Base-by-base conservation (phyloP, 2,888 invertebrate species). In the Cyaniris semiargus region DNA sequence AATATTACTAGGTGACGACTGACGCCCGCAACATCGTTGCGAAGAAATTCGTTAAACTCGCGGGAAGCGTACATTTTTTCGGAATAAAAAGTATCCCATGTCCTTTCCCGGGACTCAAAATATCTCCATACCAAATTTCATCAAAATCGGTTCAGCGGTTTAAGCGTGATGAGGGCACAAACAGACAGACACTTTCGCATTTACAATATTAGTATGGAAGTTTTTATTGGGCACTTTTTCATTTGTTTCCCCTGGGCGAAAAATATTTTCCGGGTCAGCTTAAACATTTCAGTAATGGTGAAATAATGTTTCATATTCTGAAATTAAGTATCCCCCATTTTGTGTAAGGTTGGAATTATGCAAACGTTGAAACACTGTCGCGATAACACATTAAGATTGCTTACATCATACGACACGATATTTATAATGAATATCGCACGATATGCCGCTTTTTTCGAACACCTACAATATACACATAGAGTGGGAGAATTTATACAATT, bases 291-390 rank as follows among this genome's bases (percentile, higher is more conserved):
- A 66, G 66, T 66, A 66, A 66, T 66, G 66, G 66, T 21, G 27
- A 66, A 66, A 66, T 66, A 66, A 66, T 66, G 66, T 66, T 27
- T 23, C 66, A 31, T 66, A 66, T 66, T 66, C 27, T 15, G 66
- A 66, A 66, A 66, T 66, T 66, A 66, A 66, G 66, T 66, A 27
- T 27, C 66, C 27, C 6, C 66, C 66, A 66, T 66, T 31, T 66
- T 66, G 66, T 66, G 66, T 66, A 7, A 66, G 66, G 27, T 66
- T 21, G 18, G 18, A 66, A 66, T 66, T 66, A 66, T 66, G 66
- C 66, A 66, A 66, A 66, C 66, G 27, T 27, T 18, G 27, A 66
- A 66, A 66, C 66, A 27, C 15, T 27, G 66, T 31, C 27, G 66
- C 66, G 66, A 66, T 66, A 66, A 66, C 27, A 31, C 58, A 58